phyloP scores from a whole-genome alignment of 2,113 vertebrate species.

The Holacanthus passer region DNA sequence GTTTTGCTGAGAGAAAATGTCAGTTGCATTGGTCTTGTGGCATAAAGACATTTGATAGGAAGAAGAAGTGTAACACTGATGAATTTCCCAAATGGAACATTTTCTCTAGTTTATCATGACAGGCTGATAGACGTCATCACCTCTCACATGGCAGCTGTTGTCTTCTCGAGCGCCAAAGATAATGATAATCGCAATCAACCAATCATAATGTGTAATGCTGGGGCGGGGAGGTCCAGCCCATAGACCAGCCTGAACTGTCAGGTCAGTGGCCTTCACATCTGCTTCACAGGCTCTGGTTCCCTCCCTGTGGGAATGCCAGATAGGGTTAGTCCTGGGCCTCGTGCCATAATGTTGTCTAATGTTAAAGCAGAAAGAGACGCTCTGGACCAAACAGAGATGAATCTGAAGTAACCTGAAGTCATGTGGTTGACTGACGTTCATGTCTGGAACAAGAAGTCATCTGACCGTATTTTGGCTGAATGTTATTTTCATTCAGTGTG shows the following conservation, averaged over 20 bases:
- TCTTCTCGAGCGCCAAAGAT: background rate
- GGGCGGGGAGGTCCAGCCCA: conserved; percentile 56
- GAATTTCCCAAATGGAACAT: background rate
- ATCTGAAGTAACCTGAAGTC: conserved; percentile 15
- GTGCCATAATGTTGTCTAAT: conserved; percentile 30
- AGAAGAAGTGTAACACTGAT: background rate
- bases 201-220: conserved; percentile 49
- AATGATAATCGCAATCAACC: conserved; percentile 38
- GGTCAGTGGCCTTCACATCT: conserved; percentile 60
- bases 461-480: conserved; percentile 20
- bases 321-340: conserved; percentile 41
- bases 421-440: background rate
- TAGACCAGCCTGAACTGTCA: conserved; percentile 7
- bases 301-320: conserved; percentile 51
- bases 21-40: background rate
- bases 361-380: conserved; percentile 33
- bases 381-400: conserved; percentile 42
- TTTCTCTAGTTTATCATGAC: background rate
- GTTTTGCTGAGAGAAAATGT: background rate
- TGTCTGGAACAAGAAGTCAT: conserved; percentile 29
- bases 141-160: background rate
- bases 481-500: conserved; percentile 8
- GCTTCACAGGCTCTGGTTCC: conserved; percentile 26
- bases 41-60: background rate
- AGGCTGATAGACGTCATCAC: background rate